Evolutionary conservation across 2,888 invertebrate species (phyloP).

Genomic region (Podotricha telesiphe): DNA sequence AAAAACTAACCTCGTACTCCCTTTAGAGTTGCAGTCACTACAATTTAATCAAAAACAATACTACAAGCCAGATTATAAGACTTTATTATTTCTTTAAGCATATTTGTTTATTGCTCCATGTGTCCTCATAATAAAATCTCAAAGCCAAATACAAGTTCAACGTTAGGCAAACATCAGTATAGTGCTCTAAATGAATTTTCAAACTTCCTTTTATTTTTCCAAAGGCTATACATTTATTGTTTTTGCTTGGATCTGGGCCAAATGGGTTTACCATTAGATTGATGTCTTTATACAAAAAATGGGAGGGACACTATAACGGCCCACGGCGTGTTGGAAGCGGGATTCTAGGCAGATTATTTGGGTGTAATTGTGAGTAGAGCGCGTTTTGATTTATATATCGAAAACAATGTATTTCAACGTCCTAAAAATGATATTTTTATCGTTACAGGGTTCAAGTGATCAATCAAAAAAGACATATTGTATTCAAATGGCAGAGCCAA

Average conservation of each 20-base stretch:
- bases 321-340: constrained; percentile 52
- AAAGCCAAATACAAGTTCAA: constrained; percentile 42
- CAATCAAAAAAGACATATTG: no score
- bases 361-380: constrained; percentile 36
- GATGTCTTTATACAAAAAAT: constrained; percentile 62
- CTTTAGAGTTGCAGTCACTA: no score
- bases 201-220: constrained; percentile 60
- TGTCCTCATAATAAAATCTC: constrained; percentile 39
- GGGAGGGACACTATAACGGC: constrained; percentile 58
- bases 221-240: constrained; percentile 61
- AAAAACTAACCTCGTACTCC: no score
- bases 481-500: no score
- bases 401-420: constrained; percentile 23
- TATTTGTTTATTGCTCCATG: background rate
- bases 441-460: no score
- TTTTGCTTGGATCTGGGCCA: constrained; percentile 68
- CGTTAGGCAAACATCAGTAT: constrained; percentile 38
- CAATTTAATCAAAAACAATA: no score
- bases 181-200: constrained; percentile 57
- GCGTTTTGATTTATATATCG: constrained; percentile 30
- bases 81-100: background rate
- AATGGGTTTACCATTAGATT: constrained; percentile 71
- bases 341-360: constrained; percentile 19
- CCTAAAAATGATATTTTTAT: no score
- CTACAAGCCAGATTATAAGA: no score